These are phyloP conservation scores for Apostichopus californicus DNA, from an alignment of 35 echinoderm and acorn worm species.

Conservation along the genomic window DNA sequence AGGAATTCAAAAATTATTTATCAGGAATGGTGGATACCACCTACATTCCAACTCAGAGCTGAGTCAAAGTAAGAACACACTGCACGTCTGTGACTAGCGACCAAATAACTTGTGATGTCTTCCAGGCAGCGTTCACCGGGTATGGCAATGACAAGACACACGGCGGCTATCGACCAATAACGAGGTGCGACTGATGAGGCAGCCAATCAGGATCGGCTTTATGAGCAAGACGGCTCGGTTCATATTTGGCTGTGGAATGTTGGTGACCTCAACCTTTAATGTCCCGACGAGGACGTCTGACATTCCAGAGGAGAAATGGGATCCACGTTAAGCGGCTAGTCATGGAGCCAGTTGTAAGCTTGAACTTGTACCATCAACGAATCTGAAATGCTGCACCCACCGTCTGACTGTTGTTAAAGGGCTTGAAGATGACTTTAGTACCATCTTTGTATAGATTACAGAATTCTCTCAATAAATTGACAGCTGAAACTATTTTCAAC, in stretches of 20 bases:
- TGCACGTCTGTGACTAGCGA: slow-evolving; percentile 51
- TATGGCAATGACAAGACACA: slow-evolving; percentile 21
- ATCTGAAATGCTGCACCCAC: background rate
- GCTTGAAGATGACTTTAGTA: background rate
- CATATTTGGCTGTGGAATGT: slow-evolving; percentile 64
- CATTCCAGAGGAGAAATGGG: slow-evolving; percentile 41
- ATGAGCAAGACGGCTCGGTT: slow-evolving; percentile 40
- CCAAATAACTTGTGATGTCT: slow-evolving; percentile 22
- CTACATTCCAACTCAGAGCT: slow-evolving; percentile 56
- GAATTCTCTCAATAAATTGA: slow-evolving; percentile 37
- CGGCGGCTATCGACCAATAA: slow-evolving; percentile 13
- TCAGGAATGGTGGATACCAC: slow-evolving; percentile 42
- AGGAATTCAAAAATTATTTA: slow-evolving; percentile 46
- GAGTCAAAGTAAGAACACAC: slow-evolving; percentile 45
- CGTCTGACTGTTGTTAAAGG: background rate
- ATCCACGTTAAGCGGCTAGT: slow-evolving; percentile 26
- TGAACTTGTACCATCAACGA: slow-evolving; percentile 15
- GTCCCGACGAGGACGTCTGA: background rate
- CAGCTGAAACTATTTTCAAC: slow-evolving; percentile 18
- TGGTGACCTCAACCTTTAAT: slow-evolving; percentile 42
- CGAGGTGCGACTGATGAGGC: background rate
- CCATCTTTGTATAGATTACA: slow-evolving; percentile 7
- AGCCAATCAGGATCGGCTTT: slow-evolving; percentile 37
- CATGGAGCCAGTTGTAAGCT: background rate
- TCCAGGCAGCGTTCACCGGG: slow-evolving; percentile 15